These are phyloP conservation scores for Catharus minimus DNA, from an alignment of 2,113 vertebrate genomes.

Conservation along the genomic window DNA sequence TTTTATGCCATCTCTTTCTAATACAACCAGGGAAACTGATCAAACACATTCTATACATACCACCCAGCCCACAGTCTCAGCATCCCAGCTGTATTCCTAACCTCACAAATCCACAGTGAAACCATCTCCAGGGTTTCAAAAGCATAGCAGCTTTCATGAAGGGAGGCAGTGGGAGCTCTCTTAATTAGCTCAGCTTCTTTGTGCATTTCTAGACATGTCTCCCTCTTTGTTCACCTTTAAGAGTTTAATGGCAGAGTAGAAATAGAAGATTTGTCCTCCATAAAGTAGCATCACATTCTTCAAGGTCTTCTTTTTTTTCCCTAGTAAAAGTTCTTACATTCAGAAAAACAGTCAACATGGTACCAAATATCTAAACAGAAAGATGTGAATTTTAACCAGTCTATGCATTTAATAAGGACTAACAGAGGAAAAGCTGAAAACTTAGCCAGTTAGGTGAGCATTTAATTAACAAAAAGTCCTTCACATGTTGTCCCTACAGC, in stretches of 20 bases:
- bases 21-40: conserved; percentile 73
- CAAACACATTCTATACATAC: conserved; percentile 80
- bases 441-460: not conserved
- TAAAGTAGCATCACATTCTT: not conserved
- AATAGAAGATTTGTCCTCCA: not conserved
- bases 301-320: not conserved
- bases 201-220: conserved; percentile 32
- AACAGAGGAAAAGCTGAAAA: not conserved
- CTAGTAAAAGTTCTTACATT: not conserved
- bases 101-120: conserved; percentile 70
- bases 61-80: conserved; percentile 70
- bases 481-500: not conserved
- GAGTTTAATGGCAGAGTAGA: conserved; percentile 4
- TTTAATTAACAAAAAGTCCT: not conserved
- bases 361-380: not conserved
- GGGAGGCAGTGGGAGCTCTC: conserved; percentile 48
- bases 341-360: not conserved
- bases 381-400: conserved; percentile 6
- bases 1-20: conserved; percentile 66
- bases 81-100: conserved; percentile 72
- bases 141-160: conserved; percentile 61
- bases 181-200: conserved; percentile 48
- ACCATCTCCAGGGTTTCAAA: conserved; percentile 69
- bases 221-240: conserved; percentile 35
- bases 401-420: not conserved